Base-by-base conservation (phyloP, 2,888 invertebrate genomes). In the Perizoma flavofasciatum region DNA sequence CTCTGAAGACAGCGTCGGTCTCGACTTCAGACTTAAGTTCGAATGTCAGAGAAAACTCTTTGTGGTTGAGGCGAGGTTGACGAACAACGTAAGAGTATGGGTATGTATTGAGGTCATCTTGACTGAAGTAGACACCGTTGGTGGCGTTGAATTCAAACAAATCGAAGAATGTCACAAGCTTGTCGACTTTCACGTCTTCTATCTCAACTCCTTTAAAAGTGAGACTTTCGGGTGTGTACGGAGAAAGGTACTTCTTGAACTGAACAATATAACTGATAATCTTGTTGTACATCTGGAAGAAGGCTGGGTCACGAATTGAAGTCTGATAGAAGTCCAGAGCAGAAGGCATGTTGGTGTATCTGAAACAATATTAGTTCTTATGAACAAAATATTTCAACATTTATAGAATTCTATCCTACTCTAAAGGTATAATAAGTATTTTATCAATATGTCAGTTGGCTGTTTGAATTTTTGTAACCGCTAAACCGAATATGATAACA, bases 51-150 rank as follows among this genome's bases (percentile, higher is more conserved):
- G 87, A 90, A 92, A 96, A 96, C 3, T 93, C 92, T 64, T 95
- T 94, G 87, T 96, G 95, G 85, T 95, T 95, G 40, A 96, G 86
- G 69, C 96, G 95, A 66, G 94, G 92, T 79, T 96, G 95, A 53
- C 94, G 94, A 6, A 94, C 93, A 69, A 93, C 87, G 70, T 93
- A 93, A 5, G 70, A 68, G 49, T 91, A 76, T 2, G 84, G 78
- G 57, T 90, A 79, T 37, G 79, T 69, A 49, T 84, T 80, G 11
- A 85, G 73, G 48, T 88, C 85, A 6, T 85, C 73, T 11, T 78
- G 68, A 46, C 69, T 78, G 55, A 75, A 81, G 73, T 67, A 81
- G 5, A 86, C 82, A 67, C 89, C 93, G 75, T 94, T 95, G 70
- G 93, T 93, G 41, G 94, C 93, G 70, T 95, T 94, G 45, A 94